phyloP scores from a whole-genome alignment of 2,888 invertebrate species.

The Lutraria lutraria region DNA sequence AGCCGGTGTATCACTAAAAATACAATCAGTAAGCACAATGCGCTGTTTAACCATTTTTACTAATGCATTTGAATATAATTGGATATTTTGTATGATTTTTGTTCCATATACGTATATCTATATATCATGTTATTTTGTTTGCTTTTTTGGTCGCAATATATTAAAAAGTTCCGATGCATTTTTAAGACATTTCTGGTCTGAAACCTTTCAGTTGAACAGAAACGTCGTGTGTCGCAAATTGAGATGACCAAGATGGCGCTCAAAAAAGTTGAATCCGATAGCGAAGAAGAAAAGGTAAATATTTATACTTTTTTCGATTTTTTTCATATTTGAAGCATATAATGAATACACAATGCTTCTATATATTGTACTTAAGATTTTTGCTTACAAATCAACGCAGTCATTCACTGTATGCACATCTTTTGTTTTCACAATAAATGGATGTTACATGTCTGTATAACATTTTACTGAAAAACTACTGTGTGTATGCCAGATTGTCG shows the following conservation, averaged over 20 bases:
- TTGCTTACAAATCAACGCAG: not conserved
- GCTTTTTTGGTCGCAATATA: not conserved
- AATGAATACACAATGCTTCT: not conserved
- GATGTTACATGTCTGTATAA: not conserved
- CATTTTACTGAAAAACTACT: constrained; percentile 4
- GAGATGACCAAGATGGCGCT: constrained; percentile 83
- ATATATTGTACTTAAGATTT: not conserved
- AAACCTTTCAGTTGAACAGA: constrained; percentile 85
- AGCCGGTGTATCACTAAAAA: not conserved
- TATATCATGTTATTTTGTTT: not conserved
- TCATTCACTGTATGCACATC: not conserved
- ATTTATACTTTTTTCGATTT: not conserved
- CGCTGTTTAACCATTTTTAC: constrained; percentile 33
- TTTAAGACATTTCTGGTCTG: not conserved
- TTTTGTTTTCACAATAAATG: not conserved
- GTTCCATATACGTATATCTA: not conserved
- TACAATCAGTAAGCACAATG: constrained; percentile 21
- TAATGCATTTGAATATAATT: constrained; percentile 19
- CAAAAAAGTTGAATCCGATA: constrained; percentile 82
- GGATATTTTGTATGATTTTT: not conserved
- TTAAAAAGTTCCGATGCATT: not conserved
- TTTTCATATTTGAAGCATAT: not conserved
- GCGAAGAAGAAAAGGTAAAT: constrained; percentile 81
- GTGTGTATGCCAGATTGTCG: not conserved
- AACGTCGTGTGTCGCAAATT: constrained; percentile 84